These are phyloP conservation scores for Paradisaea rubra DNA, from an alignment of 2,113 vertebrate species.

Conservation along the genomic window DNA sequence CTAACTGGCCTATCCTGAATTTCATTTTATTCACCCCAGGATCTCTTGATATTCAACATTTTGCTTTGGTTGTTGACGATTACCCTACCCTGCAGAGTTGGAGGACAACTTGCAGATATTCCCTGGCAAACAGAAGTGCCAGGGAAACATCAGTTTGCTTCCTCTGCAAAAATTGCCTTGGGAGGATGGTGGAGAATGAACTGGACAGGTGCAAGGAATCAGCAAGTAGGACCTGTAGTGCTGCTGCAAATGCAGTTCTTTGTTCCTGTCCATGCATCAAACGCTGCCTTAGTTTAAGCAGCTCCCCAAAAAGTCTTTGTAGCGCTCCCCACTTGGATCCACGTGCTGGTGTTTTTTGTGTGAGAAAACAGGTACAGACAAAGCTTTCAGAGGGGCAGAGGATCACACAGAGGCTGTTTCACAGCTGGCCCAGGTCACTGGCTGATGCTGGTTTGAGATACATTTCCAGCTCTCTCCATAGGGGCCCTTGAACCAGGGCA, in stretches of 20 bases:
- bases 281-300: neutral
- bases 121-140: neutral
- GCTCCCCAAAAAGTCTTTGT: neutral
- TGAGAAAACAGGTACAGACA: neutral
- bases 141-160: neutral
- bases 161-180: neutral
- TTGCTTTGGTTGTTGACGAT: neutral
- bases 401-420: neutral
- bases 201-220: neutral
- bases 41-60: neutral
- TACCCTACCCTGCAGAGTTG: neutral
- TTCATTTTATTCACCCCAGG: neutral
- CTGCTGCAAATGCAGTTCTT: neutral
- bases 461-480: neutral
- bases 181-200: neutral
- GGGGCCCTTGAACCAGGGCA: neutral
- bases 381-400: neutral
- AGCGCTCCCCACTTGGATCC: neutral
- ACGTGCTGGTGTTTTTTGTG: accelerated
- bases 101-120: neutral
- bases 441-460: neutral
- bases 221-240: neutral
- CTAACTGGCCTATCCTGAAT: neutral
- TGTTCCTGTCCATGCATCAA: neutral
- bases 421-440: neutral